Conservation (phyloP, 2,113 vertebrate genomes). For the Drymodes brunneopygia region DNA sequence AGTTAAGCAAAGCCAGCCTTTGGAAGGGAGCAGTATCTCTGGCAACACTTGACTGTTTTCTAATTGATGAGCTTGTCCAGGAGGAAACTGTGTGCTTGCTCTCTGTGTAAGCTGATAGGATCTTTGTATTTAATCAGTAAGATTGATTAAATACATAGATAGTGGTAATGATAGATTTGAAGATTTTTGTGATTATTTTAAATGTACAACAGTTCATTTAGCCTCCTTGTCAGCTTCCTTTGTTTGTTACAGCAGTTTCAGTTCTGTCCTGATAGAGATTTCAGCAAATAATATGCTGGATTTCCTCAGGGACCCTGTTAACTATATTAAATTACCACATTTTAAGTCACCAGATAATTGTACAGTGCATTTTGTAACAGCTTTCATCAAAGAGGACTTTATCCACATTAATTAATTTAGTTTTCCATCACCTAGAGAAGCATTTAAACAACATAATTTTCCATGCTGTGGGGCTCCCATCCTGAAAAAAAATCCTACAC, state of each 20-base stretch:
- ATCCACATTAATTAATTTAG: slow-evolving; percentile 40
- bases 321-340: slow-evolving; percentile 31
- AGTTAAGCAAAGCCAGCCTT: not conserved
- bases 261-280: not conserved
- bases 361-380: slow-evolving; percentile 4
- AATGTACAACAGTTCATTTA: not conserved
- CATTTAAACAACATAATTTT: slow-evolving; percentile 11
- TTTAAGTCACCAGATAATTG: slow-evolving; percentile 30
- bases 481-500: not conserved
- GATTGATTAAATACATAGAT: not conserved
- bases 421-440: slow-evolving; percentile 16
- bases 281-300: not conserved
- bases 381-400: slow-evolving; percentile 22
- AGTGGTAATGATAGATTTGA: not conserved
- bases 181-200: not conserved
- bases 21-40: not conserved
- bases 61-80: not conserved
- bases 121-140: not conserved
- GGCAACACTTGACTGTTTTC: not conserved
- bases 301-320: slow-evolving; percentile 21
- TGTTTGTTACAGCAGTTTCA: slow-evolving; percentile 9
- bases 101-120: not conserved
- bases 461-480: not conserved
- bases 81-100: not conserved
- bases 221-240: not conserved